Evolutionary conservation across 2,113 vertebrate species (phyloP).

Genomic region (Microcebus ravelobensis): DNA sequence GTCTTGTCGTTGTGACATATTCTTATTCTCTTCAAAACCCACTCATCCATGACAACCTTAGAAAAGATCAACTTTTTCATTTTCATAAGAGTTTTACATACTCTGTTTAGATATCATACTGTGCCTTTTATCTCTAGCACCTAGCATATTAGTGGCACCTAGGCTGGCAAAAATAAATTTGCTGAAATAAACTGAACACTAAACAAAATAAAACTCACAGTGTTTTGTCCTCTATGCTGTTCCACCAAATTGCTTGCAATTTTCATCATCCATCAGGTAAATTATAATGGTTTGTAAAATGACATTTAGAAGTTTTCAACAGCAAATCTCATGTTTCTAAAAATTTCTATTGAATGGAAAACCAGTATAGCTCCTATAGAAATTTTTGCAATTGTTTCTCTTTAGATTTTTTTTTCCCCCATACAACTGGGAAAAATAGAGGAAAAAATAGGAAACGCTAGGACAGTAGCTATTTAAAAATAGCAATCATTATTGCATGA

Average conservation of each 20-base stretch:
- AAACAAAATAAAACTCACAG: neutral
- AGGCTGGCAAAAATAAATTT: neutral
- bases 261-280: neutral
- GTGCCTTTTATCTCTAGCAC: neutral
- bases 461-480: neutral
- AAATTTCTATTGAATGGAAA: neutral
- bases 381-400: neutral
- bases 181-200: neutral
- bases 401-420: neutral
- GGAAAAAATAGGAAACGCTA: neutral
- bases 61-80: neutral
- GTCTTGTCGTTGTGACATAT: neutral
- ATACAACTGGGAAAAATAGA: neutral
- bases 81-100: neutral
- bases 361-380: neutral
- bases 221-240: neutral
- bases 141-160: neutral
- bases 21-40: neutral
- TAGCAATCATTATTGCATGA: neutral
- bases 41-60: neutral
- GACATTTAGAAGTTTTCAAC: neutral
- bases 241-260: neutral
- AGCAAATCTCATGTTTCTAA: neutral
- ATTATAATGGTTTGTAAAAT: neutral
- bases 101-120: neutral